Base-by-base conservation (phyloP, 2,113 vertebrate genomes). In the Puntigrus tetrazona region DNA sequence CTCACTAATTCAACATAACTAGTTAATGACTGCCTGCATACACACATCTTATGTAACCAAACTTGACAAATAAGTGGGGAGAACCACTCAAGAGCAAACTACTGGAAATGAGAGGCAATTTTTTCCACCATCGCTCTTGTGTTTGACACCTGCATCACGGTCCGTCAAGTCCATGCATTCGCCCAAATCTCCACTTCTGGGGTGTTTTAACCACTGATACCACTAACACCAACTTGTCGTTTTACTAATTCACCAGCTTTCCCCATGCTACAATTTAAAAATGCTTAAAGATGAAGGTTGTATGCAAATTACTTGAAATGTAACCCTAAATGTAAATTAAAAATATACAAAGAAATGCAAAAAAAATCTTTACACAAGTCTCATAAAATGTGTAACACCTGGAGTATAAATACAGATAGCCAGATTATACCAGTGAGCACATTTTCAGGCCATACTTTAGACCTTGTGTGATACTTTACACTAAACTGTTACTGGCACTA, bases 1-100 rank as follows among this genome's bases (percentile, higher is more conserved):
- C 81, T 82, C 52, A 38, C 84, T 89, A 89, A 86, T 84, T 81
- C 81, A 86, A 50, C 78, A 14, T 89, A 73, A 87, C 86, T 89
- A 82, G 11, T 89, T 89, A 77, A 89, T 84, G 63, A 85, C 52
- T 7, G 43, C 57, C 69, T 57, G 74, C 73, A 87, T 87, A 81
- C 81, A 80, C 79, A 78, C 81, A 87, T 82, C 78, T 84, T 85
- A 81, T 84, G 77, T 86, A 87, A 83, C 59, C 79, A 79, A 75
- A 85, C 41, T 79, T 81, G 45, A 87, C 52, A 31, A 29, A 55
- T 52, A 70, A 73, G 50, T 76, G 29, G 45, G 47, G 61, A 43
- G 73, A 70, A 70, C n/a, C 59, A 78, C 29, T 75, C 22, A 25
- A 55, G 41, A 79, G 29, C n/a, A 69, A 83, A 80, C 55, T 22